Evolutionary conservation across 92 coral and sea anemone species (phyloP).

Genomic region (Muricea muricata): DNA sequence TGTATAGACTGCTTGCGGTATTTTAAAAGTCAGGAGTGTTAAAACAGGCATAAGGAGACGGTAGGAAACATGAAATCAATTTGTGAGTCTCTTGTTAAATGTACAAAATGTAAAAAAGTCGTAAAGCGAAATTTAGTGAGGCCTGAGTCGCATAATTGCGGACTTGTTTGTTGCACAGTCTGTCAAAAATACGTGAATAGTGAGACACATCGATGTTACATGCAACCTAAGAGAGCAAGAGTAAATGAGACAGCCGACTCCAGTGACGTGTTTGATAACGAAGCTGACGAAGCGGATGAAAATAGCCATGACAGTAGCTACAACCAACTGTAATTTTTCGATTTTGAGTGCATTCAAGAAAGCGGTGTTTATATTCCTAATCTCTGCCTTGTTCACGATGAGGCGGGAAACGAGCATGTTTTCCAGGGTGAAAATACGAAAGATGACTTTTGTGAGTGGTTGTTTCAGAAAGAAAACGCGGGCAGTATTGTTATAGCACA

Average conservation of each 20-base stretch:
- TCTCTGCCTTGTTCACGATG: slow-evolving; percentile 10
- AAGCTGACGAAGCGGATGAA: neutral
- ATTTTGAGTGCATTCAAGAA: slow-evolving; percentile 20
- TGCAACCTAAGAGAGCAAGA: neutral
- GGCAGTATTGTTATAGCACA: neutral
- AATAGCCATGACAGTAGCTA: neutral
- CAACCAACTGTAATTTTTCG: neutral
- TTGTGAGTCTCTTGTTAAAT: slow-evolving; percentile 7
- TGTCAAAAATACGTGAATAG: neutral
- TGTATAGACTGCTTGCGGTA: neutral
- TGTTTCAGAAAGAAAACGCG: neutral
- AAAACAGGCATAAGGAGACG: neutral
- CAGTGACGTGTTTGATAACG: neutral
- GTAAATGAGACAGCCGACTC: neutral
- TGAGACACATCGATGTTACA: neutral
- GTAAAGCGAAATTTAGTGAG: neutral
- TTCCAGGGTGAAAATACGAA: slow-evolving; percentile 8
- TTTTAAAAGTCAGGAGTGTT: neutral
- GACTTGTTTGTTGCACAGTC: neutral
- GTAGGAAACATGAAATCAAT: slow-evolving; percentile 4
- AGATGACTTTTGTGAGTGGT: slow-evolving; percentile 5
- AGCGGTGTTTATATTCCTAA: slow-evolving; percentile 14
- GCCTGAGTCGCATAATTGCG: neutral
- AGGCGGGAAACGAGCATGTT: neutral
- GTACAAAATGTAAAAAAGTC: neutral